Conservation (phyloP, 2,113 vertebrate genomes). For the Tachysurus fulvidraco region DNA sequence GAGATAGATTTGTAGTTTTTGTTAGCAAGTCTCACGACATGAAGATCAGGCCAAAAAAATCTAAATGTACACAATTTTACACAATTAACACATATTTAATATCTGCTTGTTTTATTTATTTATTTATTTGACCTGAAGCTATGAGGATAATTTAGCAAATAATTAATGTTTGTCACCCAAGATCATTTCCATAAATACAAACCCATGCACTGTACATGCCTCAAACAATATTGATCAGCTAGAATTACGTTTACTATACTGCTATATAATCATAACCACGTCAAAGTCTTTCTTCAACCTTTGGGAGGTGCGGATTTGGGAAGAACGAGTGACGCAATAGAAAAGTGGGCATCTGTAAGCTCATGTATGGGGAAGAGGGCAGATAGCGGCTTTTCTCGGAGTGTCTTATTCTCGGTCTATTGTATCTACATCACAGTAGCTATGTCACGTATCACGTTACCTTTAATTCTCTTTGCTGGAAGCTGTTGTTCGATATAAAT, state of each 20-base stretch:
- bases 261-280: neutral
- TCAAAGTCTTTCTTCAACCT: neutral
- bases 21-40: too few species aligned
- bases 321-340: neutral
- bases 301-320: neutral
- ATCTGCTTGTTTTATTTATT: neutral
- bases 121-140: neutral
- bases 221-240: neutral
- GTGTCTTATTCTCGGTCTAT: neutral
- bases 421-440: too few species aligned
- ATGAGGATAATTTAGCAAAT: neutral
- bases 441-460: too few species aligned
- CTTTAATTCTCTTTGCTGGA: neutral
- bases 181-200: neutral
- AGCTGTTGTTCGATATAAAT: neutral
- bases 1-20: neutral
- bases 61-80: neutral
- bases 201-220: neutral
- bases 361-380: neutral
- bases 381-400: neutral
- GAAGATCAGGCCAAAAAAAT: neutral
- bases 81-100: too few species aligned
- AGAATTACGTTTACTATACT: neutral
- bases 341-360: neutral
- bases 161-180: neutral